Conservation (phyloP, 2,888 invertebrate species). For the Pachliopta kotzebuea region DNA sequence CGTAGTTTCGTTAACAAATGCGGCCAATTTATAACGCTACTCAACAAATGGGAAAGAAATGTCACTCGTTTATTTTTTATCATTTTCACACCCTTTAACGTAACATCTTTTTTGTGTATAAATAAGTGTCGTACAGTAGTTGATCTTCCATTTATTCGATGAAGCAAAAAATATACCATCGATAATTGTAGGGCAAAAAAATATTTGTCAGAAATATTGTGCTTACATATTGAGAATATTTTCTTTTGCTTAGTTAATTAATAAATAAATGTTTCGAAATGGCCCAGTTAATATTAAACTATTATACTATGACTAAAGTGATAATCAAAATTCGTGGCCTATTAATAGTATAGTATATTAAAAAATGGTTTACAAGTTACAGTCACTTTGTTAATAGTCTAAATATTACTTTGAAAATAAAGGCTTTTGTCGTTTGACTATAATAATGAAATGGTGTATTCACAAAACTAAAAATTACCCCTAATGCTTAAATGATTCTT, state of each 20-base stretch:
- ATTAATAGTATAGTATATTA: no score
- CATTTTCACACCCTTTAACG: conserved; percentile 18
- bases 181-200: no score
- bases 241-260: no score
- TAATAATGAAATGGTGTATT: not conserved
- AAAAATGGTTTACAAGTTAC: no score
- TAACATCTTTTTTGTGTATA: not conserved
- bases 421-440: not conserved
- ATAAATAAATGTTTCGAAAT: no score
- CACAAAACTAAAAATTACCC: not conserved
- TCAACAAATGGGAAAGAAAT: conserved; percentile 26
- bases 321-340: no score
- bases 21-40: conserved; percentile 24
- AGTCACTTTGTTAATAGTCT: no score
- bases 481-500: not conserved
- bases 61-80: conserved; percentile 19
- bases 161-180: no score
- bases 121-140: not conserved
- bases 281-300: no score
- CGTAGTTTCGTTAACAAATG: conserved; percentile 26
- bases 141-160: not conserved
- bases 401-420: not conserved
- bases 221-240: no score
- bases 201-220: no score
- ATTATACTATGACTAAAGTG: no score